A percentile compares a stretch with the other conserved stretches of the same genome.
phyloP scores from a whole-genome alignment of 2,797 vertebrate genomes.

The Perodicticus potto region DNA sequence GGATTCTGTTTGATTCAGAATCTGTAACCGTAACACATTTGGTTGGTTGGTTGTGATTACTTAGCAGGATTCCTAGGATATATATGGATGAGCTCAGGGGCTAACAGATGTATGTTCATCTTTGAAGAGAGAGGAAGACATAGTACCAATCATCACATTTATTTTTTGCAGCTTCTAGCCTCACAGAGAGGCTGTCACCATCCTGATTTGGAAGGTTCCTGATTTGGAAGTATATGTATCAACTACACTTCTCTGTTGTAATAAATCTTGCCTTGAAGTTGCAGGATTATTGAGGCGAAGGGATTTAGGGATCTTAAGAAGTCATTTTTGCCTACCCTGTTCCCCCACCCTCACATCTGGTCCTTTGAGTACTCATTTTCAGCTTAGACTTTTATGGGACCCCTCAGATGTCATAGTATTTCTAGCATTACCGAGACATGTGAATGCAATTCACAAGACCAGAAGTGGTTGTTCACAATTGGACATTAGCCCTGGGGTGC shows the following conservation, averaged over 20 bases:
- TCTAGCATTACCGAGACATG: neutral
- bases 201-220: neutral
- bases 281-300: neutral
- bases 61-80: slow-evolving; percentile 17
- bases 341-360: neutral
- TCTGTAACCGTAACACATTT: neutral
- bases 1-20: neutral
- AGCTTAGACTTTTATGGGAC: neutral
- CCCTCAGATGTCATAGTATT: neutral
- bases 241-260: neutral
- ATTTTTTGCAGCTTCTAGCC: slow-evolving; percentile 18
- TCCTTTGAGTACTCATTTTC: neutral
- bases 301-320: neutral
- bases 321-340: neutral
- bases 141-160: neutral
- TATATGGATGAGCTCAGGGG: neutral
- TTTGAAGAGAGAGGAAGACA: slow-evolving; percentile 54
- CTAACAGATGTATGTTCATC: slow-evolving; percentile 38
- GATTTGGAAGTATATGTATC: neutral
- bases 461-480: neutral
- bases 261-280: neutral
- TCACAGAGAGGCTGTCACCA: slow-evolving; percentile 5
- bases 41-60: neutral
- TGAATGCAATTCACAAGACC: neutral
- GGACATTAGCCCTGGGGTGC: neutral